phyloP scores from a whole-genome alignment of 2,888 invertebrate genomes.

The Parapristionchus giblindavisi region DNA sequence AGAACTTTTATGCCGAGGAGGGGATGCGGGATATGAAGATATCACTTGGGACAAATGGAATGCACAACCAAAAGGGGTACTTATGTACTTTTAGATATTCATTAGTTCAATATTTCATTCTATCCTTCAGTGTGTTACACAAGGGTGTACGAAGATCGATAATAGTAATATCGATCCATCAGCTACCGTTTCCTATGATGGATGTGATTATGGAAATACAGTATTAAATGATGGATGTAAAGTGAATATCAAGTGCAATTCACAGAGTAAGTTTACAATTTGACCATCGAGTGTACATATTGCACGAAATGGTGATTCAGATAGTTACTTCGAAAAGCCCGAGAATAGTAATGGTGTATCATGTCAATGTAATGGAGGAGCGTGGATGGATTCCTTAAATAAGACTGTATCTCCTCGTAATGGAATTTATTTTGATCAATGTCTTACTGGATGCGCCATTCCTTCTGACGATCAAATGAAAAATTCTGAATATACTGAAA shows the following conservation, averaged over 20 bases:
- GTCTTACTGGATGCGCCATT: conserved; percentile 5
- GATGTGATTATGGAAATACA: conserved; percentile 15
- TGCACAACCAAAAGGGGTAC: no score
- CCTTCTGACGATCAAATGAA: conserved; percentile 16
- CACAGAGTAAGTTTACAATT: background rate
- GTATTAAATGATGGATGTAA: conserved; percentile 12
- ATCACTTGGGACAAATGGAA: background rate
- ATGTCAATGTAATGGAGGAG: conserved; percentile 4
- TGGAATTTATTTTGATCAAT: conserved; percentile 17
- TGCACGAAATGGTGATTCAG: background rate
- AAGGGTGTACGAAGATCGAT: conserved; percentile 17
- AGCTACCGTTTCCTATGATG: conserved; percentile 14
- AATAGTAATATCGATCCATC: conserved; percentile 18
- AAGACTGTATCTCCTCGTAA: background rate
- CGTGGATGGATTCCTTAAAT: conserved; percentile 21
- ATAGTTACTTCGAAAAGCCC: conserved; percentile 3
- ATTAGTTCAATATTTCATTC: background rate
- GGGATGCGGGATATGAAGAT: conserved; percentile 6
- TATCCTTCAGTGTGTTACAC: conserved; percentile 15
- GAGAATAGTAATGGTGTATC: conserved; percentile 1
- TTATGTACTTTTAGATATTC: background rate
- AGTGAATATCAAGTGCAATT: conserved; percentile 28
- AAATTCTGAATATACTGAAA: background rate
- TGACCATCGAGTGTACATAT: background rate
- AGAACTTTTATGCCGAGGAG: conserved; percentile 12